Base-by-base conservation (phyloP, 2,888 invertebrate species). In the Tinea semifulvella region DNA sequence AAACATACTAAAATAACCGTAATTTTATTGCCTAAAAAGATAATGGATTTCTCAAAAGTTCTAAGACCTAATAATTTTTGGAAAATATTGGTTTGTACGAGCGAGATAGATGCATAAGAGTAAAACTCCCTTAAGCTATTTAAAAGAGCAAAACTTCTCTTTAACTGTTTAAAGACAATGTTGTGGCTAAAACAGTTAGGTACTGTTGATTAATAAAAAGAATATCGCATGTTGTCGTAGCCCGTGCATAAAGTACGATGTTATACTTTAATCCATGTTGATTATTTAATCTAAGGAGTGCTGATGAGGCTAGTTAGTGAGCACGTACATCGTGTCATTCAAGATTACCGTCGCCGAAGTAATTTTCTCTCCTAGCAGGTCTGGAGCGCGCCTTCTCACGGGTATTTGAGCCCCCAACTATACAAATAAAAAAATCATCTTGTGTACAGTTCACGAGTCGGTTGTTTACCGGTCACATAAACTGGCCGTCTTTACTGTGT, bases 391-490 rank as follows among this genome's bases (percentile, higher is more conserved):
- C 17, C 63, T 77, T 80, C 79, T 77, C 79, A 80, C 79, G 79
- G 76, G 68, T 73, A 77, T 80, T 79, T 76, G 66, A 68, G 60
- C 71, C 61, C 60, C 67, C 63, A 63, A 66, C 69, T 71, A 67
- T 55, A 71, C 72, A 77, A 79, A 79, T 70, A 77, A 73, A 68
- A 66, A 68, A 66, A 72, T 60, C 66, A 69, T 60, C 65, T 65
- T 79, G 79, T 79, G 77, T 79, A 77, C 79, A 75, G 75, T 76
- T 79, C 76, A 74, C 77, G 75, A 71, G 68, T 19, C 44, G 60
- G 59, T 53, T 75, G 74, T 77, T 77, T 74, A 65, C 75, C 64
- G 65, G 67, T 57, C 73, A 67, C 70, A 73, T 72, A 73, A 74
- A 71, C 70, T 67, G 68, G 57, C 63, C 68, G 67, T 77, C 67